These are phyloP conservation scores for Clinocottus analis DNA, from an alignment of 2,113 vertebrate genomes.

Conservation along the genomic window DNA sequence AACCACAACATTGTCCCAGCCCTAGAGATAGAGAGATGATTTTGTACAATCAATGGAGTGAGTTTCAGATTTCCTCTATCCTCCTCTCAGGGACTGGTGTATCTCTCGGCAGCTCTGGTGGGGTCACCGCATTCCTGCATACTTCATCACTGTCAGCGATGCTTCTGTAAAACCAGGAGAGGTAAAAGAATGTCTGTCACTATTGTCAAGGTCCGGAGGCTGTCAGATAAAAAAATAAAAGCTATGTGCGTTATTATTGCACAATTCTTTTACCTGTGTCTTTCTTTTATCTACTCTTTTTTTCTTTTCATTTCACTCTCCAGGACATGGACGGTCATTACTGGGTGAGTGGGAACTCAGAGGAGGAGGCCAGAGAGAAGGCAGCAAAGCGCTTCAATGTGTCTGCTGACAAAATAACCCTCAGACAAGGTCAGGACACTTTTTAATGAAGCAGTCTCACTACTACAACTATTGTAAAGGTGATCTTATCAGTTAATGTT, in stretches of 20 bases:
- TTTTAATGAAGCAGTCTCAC: slow-evolving; percentile 1
- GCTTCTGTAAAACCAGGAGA: slow-evolving; percentile 86
- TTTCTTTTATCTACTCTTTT: slow-evolving; percentile 10
- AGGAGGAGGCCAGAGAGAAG: slow-evolving; percentile 86
- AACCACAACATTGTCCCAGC: not conserved
- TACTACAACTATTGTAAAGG: not conserved
- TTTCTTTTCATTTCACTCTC: not conserved
- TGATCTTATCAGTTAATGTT: slow-evolving; percentile 23
- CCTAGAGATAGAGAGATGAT: not conserved
- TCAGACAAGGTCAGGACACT: slow-evolving; percentile 86
- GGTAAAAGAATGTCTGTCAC: slow-evolving; percentile 69
- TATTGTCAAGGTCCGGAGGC: not conserved
- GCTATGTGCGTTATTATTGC: not conserved
- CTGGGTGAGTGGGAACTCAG: slow-evolving; percentile 89
- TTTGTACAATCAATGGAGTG: not conserved
- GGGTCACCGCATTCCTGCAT: slow-evolving; percentile 92
- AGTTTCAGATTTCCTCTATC: slow-evolving; percentile 8
- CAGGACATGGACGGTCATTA: slow-evolving; percentile 90
- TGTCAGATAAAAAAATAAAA: slow-evolving; percentile 30
- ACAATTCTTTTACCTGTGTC: not conserved
- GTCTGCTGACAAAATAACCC: slow-evolving; percentile 84
- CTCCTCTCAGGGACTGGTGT: slow-evolving; percentile 88
- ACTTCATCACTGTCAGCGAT: slow-evolving; percentile 87
- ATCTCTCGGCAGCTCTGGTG: slow-evolving; percentile 94
- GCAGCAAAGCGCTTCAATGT: slow-evolving; percentile 88